Evolutionary conservation across 2,888 invertebrate species (phyloP), one percentile per base, ranked within the genome.

Genomic region (Agrenia bidenticulata): DNA sequence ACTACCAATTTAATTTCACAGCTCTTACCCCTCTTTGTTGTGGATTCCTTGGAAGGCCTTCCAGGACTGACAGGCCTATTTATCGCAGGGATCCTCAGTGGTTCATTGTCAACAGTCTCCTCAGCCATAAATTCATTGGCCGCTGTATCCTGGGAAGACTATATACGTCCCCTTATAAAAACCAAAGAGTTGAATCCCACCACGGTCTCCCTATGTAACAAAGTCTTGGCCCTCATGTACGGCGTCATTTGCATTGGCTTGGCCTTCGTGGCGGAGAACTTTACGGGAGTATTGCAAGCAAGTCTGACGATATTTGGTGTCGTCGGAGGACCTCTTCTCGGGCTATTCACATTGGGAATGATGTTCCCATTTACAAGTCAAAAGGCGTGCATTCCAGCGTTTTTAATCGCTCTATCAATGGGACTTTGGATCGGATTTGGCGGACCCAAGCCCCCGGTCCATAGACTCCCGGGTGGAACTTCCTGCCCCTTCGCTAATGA

Each of bases 101-200:
- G 92, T 0, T 90, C 94, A 0, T 82, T 95, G 11, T 94, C 94
- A 51, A 94, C 94, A 0, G 89, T 96, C 66, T 95, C 94, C 0
- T 93, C 95, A 0, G 88, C 93, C 1, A 85, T 95, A 66, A 95
- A 94, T 78, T 92, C 94, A 1, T 82, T 96, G 54, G 89, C 95
- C 0, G 94, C 95, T 0, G 92, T 95, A 15, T 90, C 93, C 0
- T 81, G 94, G 51, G 89, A 92, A 77, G 96, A 96, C 80, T 92
- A 94, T 73, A 81, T 94, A 2, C 87, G 60, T 2, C 68, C 68
- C 9, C 27, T 69, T 9, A 11, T 69, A 60, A 53, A 59, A 49
- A 56, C 58, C 9, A 62, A 60, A 37, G 32, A 59, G 13, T 64
- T 63, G 0, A 59, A 63, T 5, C 53, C 66, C 4, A 27, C 67